Evolutionary conservation across 2,888 invertebrate species (phyloP), one percentile per base, ranked within the genome.

Genomic region (Amblyteles armatorius): DNA sequence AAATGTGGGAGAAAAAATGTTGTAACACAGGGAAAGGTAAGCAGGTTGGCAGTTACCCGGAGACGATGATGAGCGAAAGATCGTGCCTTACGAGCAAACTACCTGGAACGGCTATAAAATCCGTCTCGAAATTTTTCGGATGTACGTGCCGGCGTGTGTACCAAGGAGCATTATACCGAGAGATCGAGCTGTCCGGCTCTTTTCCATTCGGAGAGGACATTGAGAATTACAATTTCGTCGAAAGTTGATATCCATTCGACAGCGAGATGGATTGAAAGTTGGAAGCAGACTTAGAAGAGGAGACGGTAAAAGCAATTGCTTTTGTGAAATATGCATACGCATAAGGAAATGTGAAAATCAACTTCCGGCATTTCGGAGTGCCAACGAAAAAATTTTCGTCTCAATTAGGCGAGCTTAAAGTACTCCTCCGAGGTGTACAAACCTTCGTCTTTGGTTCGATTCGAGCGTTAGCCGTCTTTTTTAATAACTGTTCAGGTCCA

Each of bases 61-160:
- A 48, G 69, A 78, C 55, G 33, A 67, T 36, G 57, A 40, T 22
- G 5, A 55, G 65, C 40, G 65, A 83, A 2, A 76, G 55, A 86
- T 85, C 80, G 83, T 83, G 79, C 81, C 73, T 79, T 81, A 44
- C 74, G 68, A 57, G 80, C 74, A 74, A 82, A 85, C 83, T 80
- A 76, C 80, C 76, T 71, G 82, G 72, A 71, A 72, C 71, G 82
- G 76, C 83, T 81, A 81, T 85, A 85, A 86, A 85, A 83, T 80
- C 68, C 79, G 76, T 81, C 82, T 72, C 81, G 81, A 72, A 85
- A 85, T 85, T 86, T 86, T 86, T 84, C 67, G 82, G 84, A 84
- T 84, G 82, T 84, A 84, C 79, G 84, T 81, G 69, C 78, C 65
- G 68, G 73, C n/a, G 50, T 74, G 80, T 71, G 60, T 79, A 33